Evolutionary conservation across 2,113 vertebrate species (phyloP).

Genomic region (Mus spicilegus): DNA sequence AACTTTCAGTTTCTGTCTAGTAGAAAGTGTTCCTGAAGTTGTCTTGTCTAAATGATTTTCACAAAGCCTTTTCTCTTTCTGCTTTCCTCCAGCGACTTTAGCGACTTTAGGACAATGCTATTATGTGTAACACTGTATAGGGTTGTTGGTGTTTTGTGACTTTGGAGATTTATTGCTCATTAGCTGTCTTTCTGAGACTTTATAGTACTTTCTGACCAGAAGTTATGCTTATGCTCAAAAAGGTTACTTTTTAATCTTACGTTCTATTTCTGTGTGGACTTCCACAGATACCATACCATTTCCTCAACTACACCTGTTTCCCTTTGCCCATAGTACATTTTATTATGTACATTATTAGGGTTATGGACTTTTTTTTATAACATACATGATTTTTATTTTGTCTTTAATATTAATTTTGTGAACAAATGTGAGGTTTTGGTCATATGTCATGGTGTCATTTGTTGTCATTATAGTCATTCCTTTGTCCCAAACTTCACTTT

Average conservation of each 20-base stretch:
- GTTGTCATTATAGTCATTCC: neutral
- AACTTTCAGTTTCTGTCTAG: neutral
- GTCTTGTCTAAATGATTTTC: neutral
- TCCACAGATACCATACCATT: neutral
- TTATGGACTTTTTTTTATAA: neutral
- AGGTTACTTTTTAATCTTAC: neutral
- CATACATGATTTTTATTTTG: neutral
- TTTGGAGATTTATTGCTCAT: neutral
- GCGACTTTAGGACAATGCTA: neutral
- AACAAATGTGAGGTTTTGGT: neutral
- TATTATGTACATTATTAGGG: neutral
- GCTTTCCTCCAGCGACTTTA: neutral
- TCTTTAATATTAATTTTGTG: neutral
- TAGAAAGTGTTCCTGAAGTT: slow-evolving; percentile 24
- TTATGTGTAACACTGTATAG: neutral
- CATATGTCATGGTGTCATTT: neutral
- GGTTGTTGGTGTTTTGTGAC: neutral
- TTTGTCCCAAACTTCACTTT: neutral
- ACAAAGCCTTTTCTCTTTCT: neutral
- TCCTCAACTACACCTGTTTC: neutral
- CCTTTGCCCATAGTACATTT: neutral
- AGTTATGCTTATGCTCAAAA: neutral
- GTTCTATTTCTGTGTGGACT: neutral
- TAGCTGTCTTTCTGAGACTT: neutral
- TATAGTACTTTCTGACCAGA: neutral